Base-by-base conservation (phyloP, 2,113 vertebrate genomes). In the Neolamprologus variostigma region DNA sequence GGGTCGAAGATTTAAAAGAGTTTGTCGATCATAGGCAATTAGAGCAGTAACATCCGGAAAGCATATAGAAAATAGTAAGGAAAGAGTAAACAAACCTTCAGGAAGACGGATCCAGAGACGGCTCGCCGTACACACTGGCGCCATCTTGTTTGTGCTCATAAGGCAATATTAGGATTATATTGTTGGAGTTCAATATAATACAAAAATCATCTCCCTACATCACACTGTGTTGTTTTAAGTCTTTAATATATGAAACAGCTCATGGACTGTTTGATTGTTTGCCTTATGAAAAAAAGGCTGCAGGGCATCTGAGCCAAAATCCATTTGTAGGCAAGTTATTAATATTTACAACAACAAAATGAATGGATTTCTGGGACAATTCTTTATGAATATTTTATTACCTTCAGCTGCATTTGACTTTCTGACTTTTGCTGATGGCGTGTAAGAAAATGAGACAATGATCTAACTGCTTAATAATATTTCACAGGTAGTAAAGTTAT, bases 41-140 rank as follows among this genome's bases (percentile, higher is more conserved):
- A 54, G 51, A 11, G n/a, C 10, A 2, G 51, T 21, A 54, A 21
- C 10, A 12, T 54, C 10, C 0, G 1, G 10, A 54, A 54, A 54
- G 5, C n/a, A 0, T 54, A 3, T 21, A 12, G 5, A 21, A 12
- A 54, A 0, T 21, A 54, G 3, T 4, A 54, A 54, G 51, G n/a
- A 21, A 54, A 21, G 10, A 21, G n/a, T 54, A 54, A 21, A 21
- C 51, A 21, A 21, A 33, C 33, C 33, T 33, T 21, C 5, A 21
- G n/a, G 51, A 21, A 54, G n/a, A 53, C 5, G 5, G 51, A 54
- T 21, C n/a, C 19, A 4, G 9, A 54, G 51, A 11, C 2, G 2
- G n/a, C 51, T 21, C 5, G 51, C 3, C 0, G 2, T 21, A 12
- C 51, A 54, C 51, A 54, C 0, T 54, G n/a, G 51, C 0, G 10